These are phyloP conservation scores for Hydrochoerus hydrochaeris DNA, from an alignment of 2,113 vertebrate species.

Conservation along the genomic window DNA sequence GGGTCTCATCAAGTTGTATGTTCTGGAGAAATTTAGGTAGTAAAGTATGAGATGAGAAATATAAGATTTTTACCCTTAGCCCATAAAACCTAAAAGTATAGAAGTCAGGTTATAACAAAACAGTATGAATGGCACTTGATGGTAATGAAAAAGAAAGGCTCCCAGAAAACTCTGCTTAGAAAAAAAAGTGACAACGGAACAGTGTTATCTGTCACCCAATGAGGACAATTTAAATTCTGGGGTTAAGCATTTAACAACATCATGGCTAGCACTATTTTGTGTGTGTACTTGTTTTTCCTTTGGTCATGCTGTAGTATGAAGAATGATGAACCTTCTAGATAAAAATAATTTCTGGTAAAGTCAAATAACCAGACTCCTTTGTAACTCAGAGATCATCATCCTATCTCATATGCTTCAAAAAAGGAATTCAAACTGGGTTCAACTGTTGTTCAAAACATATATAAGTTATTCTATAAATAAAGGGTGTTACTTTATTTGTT, in stretches of 20 bases:
- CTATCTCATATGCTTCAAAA: slow-evolving; percentile 35
- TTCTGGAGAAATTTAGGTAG: slow-evolving; percentile 42
- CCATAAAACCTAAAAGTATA: slow-evolving; percentile 38
- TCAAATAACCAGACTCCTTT: slow-evolving; percentile 12
- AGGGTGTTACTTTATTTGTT: neutral
- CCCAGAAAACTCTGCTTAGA: slow-evolving; percentile 10
- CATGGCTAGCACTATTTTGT: neutral
- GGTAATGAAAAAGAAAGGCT: slow-evolving; percentile 23
- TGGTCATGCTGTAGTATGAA: neutral
- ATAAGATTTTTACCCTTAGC: slow-evolving; percentile 47
- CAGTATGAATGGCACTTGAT: slow-evolving; percentile 40
- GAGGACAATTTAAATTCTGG: neutral
- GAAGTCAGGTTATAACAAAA: slow-evolving; percentile 28
- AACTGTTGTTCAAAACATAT: neutral
- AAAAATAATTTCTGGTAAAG: slow-evolving; percentile 30
- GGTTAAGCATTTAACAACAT: slow-evolving; percentile 16
- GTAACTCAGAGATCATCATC: slow-evolving; percentile 2
- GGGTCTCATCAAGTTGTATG: neutral
- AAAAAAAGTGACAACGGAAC: slow-evolving; percentile 1
- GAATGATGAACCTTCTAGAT: neutral
- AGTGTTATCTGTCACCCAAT: neutral
- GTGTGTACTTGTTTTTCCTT: neutral
- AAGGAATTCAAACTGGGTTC: neutral
- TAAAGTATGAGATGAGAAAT: slow-evolving; percentile 40
- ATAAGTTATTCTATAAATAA: slow-evolving; percentile 34